Evolutionary conservation across 2,888 invertebrate species (phyloP), one percentile per base, ranked within the genome.

Genomic region (Linnaemya vulpina): DNA sequence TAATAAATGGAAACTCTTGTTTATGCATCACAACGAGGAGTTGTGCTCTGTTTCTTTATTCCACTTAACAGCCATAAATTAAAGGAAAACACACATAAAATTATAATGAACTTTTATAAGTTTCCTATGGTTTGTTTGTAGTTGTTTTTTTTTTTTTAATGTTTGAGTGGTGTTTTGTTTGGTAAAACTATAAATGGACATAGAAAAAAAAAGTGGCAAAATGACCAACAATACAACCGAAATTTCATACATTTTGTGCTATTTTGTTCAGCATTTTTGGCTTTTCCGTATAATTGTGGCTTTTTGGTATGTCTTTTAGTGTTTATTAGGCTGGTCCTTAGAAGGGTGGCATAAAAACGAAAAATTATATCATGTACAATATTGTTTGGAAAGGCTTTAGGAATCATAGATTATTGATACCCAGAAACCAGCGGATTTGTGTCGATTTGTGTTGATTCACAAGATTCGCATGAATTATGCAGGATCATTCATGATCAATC

Each of bases 21-120:
- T 30, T 30, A n/a, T 8, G 11, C n/a, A 58, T 8, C 8, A 30
- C n/a, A 58, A n/a, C n/a, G 10, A 58, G 58, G 30, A n/a, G 15
- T 30, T 38, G 17, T 60, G 38, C 38, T 38, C 10, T 38, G 17
- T 38, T 60, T 17, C 38, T 46, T 71, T 51, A 68, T 67, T 38
- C 1, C n/a, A 35, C 25, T 20, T 5, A n/a, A 58, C 46, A 58
- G 49, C n/a, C 58, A 74, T 73, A 80, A 73, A 73, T 79, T 67
- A 60, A 55, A 20, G n/a, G 22, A 73, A 58, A 67, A 82, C 60
- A 60, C 10, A 80, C 83, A 78, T 79, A 67, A 80, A 79, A 80
- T 80, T 76, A 67, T 84, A 80, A 80, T 76, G 62, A 84, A 80
- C 71, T 76, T 76, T 84, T 76, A 67, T 76, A 80, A 80, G 67